Percentiles rank a stretch among this genome's conserved stretches.
These are phyloP conservation scores for Dinoponera quadriceps DNA, from an alignment of 1,140 invertebrate genomes.

Conservation along the genomic window DNA sequence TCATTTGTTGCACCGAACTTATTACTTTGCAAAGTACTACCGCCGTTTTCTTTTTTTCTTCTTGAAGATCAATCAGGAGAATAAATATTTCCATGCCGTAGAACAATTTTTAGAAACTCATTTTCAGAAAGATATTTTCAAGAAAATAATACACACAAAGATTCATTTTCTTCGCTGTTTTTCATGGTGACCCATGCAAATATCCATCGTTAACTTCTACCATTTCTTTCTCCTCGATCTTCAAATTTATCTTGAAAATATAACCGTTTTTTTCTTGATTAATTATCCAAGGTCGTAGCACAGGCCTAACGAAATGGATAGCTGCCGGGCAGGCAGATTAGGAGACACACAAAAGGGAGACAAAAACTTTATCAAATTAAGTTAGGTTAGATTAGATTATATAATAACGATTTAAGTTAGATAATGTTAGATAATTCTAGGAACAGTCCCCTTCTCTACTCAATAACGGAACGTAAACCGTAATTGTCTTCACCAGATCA, in stretches of 20 bases:
- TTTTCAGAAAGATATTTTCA: slow-evolving; percentile 29
- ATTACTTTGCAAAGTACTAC: neutral
- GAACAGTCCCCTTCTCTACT: too few species aligned
- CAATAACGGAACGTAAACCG: too few species aligned
- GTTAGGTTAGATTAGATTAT: too few species aligned
- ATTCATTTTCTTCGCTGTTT: slow-evolving; percentile 32
- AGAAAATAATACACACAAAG: slow-evolving; percentile 23
- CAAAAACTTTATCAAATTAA: too few species aligned
- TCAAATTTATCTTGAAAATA: slow-evolving; percentile 55
- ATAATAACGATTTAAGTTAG: too few species aligned
- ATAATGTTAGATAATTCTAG: too few species aligned
- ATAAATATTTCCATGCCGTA: slow-evolving; percentile 51
- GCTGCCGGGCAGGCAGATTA: neutral
- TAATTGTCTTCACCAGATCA: too few species aligned
- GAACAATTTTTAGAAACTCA: slow-evolving; percentile 37
- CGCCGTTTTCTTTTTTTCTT: neutral
- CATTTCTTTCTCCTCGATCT: neutral
- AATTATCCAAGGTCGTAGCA: too few species aligned
- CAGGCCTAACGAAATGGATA: too few species aligned
- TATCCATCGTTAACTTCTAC: slow-evolving; percentile 6
- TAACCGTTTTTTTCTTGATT: slow-evolving; percentile 51
- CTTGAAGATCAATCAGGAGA: neutral
- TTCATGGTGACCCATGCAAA: slow-evolving; percentile 49
- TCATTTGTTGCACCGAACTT: slow-evolving; percentile 35
- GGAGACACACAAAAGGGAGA: too few species aligned